Evolutionary conservation across 2,888 invertebrate species (phyloP).

Genomic region (Brachyptera risi): DNA sequence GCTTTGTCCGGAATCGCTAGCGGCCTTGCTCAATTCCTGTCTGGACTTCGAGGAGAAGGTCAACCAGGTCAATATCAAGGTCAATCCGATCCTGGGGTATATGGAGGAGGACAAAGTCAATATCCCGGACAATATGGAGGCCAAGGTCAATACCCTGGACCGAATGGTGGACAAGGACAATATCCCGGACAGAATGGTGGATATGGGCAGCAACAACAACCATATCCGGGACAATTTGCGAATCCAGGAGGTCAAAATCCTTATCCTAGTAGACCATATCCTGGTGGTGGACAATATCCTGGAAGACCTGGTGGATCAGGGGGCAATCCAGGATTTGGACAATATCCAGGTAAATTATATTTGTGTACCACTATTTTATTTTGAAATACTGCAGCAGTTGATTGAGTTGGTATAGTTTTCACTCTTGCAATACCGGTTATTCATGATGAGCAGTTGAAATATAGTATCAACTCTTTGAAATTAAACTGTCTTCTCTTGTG

Average conservation of each 20-base stretch:
- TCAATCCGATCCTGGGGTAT: neutral
- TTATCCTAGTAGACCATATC: no score
- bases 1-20: neutral
- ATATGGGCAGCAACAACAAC: neutral
- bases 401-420: neutral
- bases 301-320: neutral
- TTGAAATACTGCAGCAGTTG: neutral
- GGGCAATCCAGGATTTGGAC: neutral
- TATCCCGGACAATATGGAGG: slow-evolving; percentile 1
- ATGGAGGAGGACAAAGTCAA: slow-evolving; percentile 3
- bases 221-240: no score
- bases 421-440: no score
- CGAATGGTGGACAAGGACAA: neutral
- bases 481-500: no score
- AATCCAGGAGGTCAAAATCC: no score
- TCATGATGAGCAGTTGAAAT: no score
- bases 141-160: slow-evolving; percentile 3
- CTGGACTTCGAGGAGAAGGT: neutral
- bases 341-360: neutral
- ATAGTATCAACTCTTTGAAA: no score
- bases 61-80: neutral
- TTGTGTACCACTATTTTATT: neutral
- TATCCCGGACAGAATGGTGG: neutral
- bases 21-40: slow-evolving; percentile 7
- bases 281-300: no score